Evolutionary conservation across 30 jellyfish, hydroid and myxozoan genomes (phyloP), one percentile per base, ranked within the genome.

Genomic region (Turritopsis dohrnii): DNA sequence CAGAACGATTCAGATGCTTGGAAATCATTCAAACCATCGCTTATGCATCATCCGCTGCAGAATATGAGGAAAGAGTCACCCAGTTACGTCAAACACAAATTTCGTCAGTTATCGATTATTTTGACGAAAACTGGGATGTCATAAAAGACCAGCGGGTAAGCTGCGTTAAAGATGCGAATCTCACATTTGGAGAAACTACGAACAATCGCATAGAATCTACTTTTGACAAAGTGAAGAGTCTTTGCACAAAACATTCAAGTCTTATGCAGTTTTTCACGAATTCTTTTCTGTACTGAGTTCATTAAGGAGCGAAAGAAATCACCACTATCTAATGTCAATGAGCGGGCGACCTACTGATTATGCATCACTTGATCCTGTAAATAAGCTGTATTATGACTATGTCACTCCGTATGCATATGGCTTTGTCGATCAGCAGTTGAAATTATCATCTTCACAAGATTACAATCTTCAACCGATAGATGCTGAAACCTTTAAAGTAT

Each of bases 111-210:
- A 79, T 86, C 30, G 53, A 72, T 26, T 86, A 86, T 71, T 86
- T 25, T 54, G 79, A 65, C 21, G 89, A 28, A 21, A 86, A 86
- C 80, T 86, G 94, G 94, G 41, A 30, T 21, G 24, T 13, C 21
- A 86, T 86, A 30, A 86, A 71, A 66, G 90, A 79, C 21, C 73
- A 79, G 52, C 79, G 94, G 94, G 94, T 86, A 21, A 26, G 71
- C 18, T 66, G 81, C 41, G 29, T 86, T 21, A 86, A 86, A n/a
- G n/a, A n/a, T n/a, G n/a, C n/a, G n/a, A n/a, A n/a, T n/a, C n/a
- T n/a, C n/a, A n/a, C n/a, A 52, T 69, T 79, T 31, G 90, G 90
- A 27, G 90, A 86, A 79, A 79, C 90, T 60, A 86, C 94, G 21
- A 86, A 86, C 53, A 86, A 86, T 54, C 75, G 94, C 17, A 66